Base-by-base conservation (phyloP, 23 tunicate species). In the Corella eumyota region DNA sequence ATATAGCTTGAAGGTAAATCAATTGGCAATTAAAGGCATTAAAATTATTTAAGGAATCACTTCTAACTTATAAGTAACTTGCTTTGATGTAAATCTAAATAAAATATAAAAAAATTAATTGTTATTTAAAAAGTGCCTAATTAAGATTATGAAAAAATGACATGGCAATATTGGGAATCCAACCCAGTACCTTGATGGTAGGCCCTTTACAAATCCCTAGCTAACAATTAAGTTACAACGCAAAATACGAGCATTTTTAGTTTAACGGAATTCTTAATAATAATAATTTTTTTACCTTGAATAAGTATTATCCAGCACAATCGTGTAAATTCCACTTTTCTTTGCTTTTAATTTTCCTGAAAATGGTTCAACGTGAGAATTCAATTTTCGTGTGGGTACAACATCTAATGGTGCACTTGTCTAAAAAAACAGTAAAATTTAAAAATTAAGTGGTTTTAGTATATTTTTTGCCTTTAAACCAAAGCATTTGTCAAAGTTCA, bases 291-390 rank as follows among this genome's bases (percentile, higher is more conserved):
- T 4, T 45, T 20, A 84, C 94, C 76, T 84, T 30, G 94, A 84
- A 56, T 44, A 84, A 3, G 64, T 84, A 47, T 84, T 84, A 34
- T 84, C 94, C 25, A 84, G 52, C 58, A 77, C 94, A 33, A 84
- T 50, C 24, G 71, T 69, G 35, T 84, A 84, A 1, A 75, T 40
- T 36, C 94, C 94, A 30, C 49, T 37, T 45, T 69, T 50, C 34
- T 61, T 51, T 32, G 94, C 76, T 0, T 64, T 77, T 7, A 84
- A 49, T 3, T 75, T 34, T 1, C 83, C 94, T 23, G 48, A 15
- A 57, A 84, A 70, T 1, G 94, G 81, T 57, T 84, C 76, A 20
- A 70, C 29, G 46, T 84, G 82, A 0, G 94, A 84, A 29, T 75
- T 37, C 11, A 80, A 68, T n/a, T 67, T 64, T 20, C 77, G 48